phyloP scores from a whole-genome alignment of 2,888 invertebrate species.

The Polyommatus iphigenia region DNA sequence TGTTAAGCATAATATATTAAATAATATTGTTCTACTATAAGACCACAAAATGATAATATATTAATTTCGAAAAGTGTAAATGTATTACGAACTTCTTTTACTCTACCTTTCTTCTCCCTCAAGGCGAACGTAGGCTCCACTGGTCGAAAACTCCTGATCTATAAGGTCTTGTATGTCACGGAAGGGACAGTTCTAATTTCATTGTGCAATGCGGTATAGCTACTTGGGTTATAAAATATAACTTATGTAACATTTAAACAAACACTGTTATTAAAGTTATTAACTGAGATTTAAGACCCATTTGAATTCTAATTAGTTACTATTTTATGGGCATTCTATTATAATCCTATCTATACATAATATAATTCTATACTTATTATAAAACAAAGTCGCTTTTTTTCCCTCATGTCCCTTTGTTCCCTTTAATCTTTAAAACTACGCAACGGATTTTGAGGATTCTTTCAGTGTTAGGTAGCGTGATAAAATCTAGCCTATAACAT shows the following conservation, averaged over 20 bases:
- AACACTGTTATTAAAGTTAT: neutral
- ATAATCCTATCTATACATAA: no score
- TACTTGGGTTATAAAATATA: neutral
- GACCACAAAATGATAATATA: neutral
- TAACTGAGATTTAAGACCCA: neutral
- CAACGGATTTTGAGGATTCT: no score
- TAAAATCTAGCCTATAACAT: no score
- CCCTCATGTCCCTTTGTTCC: no score
- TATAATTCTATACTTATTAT: no score
- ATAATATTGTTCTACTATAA: no score
- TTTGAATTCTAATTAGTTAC: neutral
- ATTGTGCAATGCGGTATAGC: constrained; percentile 9
- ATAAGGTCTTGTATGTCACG: constrained; percentile 5
- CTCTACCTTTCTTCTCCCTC: neutral
- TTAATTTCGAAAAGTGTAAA: neutral
- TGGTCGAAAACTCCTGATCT: neutral
- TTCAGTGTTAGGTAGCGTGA: no score
- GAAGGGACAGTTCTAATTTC: constrained; percentile 8
- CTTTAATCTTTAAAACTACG: no score
- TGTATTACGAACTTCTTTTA: neutral
- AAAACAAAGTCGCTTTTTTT: no score
- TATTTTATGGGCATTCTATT: neutral
- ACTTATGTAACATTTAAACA: neutral
- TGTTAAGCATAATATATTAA: no score
- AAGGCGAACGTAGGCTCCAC: neutral